Base-by-base conservation (phyloP, 1,140 invertebrate genomes). In the Zaprionus davidi region DNA sequence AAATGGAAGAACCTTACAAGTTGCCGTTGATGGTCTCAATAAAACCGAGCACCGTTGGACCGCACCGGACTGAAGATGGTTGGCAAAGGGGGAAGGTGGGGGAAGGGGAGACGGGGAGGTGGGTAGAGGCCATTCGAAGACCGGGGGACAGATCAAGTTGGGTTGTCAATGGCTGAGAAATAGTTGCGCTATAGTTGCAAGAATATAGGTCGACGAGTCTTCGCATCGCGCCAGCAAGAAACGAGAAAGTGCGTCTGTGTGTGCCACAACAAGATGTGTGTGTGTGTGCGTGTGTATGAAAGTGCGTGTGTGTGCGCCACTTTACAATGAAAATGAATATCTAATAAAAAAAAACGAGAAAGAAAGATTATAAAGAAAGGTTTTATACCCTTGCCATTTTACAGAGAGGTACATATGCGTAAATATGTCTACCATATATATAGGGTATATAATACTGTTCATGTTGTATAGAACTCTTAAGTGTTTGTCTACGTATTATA, bases 131-230 rank as follows among this genome's bases (percentile, higher is more conserved):
- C 49, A 20, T 34, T 34, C 34, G 34, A 34, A 38, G 38, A 46
- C 17, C 24, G 11, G 38, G 53, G 58, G 69, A 58, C 31, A 65
- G 41, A 51, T 41, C 26, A 38, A 74, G 65, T 57, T 41, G 55
- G 15, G 56, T 60, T 69, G 57, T 71, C 70, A 72, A 71, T 64
- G 68, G 36, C 68, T 64, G 65, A 55, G 49, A 71, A 70, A 75
- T 62, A 70, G 73, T 71, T 59, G 73, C 59, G 60, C 66, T 63
- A 60, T 79, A 70, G 77, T 71, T 63, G 78, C 46, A 70, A 53
- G 86, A 86, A 86, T 86, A 86, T 86, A 69, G 83, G 83, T 86
- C 83, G 84, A 63, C 67, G n/a, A 56, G 66, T 74, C 71, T 62
- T 26, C 58, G 26, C 53, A 58, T 58, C 36, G 55, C 36, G 60